Evolutionary conservation across 2,113 vertebrate genomes (phyloP), one percentile per base, ranked within the genome.

Genomic region (Perca fluviatilis): DNA sequence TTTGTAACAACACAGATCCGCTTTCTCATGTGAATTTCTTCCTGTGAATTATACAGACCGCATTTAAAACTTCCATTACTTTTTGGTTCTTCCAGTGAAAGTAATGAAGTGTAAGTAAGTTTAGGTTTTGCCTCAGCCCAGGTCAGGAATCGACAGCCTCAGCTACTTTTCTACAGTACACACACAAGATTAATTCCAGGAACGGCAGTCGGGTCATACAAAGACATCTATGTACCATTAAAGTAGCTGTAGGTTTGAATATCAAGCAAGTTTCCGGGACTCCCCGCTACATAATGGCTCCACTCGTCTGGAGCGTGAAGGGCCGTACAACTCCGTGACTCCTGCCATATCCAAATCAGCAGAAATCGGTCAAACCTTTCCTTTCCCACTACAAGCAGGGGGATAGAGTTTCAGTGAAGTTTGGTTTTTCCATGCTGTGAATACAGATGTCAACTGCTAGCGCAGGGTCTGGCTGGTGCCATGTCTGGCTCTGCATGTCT

Each of bases 371-470:
- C 71, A 83, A 79, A 89, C 70, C 78, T 81, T 83, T 77, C 69
- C 75, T 82, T 84, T 87, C 77, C 82, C 82, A 40, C 83, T 76
- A 57, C 15, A 11, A 84, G 88, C 65, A 36, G 25, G 25, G 75
- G 78, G 85, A 77, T 90, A 25, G 21, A 83, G 80, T 94, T 92
- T 88, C 79, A 66, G 71, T 78, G 69, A 75, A 74, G 72, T 90
- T 80, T 54, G 56, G 6, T 76, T 80, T 90, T 90, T 91, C 85
- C 66, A 74, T 82, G 83, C 74, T 74, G 77, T 90, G 82, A 88
- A 85, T 90, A 91, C 90, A 93, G 87, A 93, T 86, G 86, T 95
- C 77, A 66, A 30, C 89, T 90, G 90, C 87, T 82, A 90, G 90
- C 23, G 21, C 82, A 90, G 77, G 84, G 83, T 86, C 84, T 86